Conservation (phyloP, 2,888 invertebrate species). For the Abscondita cerata region DNA sequence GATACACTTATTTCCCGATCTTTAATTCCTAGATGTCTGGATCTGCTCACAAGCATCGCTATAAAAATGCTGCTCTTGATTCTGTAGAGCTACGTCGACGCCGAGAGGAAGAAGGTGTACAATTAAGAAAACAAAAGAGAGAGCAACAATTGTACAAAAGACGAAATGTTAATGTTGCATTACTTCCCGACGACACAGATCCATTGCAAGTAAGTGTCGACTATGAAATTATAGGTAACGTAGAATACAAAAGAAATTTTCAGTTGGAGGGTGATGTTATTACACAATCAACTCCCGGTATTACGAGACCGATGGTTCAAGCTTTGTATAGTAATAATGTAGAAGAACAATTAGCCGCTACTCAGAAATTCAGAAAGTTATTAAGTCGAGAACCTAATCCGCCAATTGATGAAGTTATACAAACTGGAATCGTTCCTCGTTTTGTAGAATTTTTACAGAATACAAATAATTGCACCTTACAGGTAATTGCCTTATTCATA, state of each 20-base stretch:
- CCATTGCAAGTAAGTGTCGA: slow-evolving; percentile 54
- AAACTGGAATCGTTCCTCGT: slow-evolving; percentile 91
- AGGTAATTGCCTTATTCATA: too few species aligned
- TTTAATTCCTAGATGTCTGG: slow-evolving; percentile 73
- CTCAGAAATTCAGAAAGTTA: slow-evolving; percentile 92
- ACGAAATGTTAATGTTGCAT: slow-evolving; percentile 74
- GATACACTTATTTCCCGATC: neutral
- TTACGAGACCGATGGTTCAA: slow-evolving; percentile 84
- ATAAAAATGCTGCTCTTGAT: slow-evolving; percentile 93
- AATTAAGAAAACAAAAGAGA: slow-evolving; percentile 92
- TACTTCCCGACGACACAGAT: slow-evolving; percentile 55
- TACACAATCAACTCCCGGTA: slow-evolving; percentile 59
- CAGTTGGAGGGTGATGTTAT: slow-evolving; percentile 54
- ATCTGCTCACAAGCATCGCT: slow-evolving; percentile 85
- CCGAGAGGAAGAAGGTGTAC: slow-evolving; percentile 95
- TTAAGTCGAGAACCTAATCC: slow-evolving; percentile 95
- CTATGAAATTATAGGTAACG: neutral
- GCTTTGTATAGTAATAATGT: slow-evolving; percentile 79
- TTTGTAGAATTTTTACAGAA: slow-evolving; percentile 91
- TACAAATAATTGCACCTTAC: slow-evolving; percentile 82
- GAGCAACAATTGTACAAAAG: slow-evolving; percentile 94
- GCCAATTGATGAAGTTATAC: slow-evolving; percentile 95
- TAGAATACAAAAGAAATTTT: neutral
- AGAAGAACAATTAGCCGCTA: slow-evolving; percentile 83
- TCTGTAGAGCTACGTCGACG: slow-evolving; percentile 90